These are phyloP conservation scores for Solenopsis invicta DNA, from an alignment of 1,140 invertebrate species.

Conservation along the genomic window DNA sequence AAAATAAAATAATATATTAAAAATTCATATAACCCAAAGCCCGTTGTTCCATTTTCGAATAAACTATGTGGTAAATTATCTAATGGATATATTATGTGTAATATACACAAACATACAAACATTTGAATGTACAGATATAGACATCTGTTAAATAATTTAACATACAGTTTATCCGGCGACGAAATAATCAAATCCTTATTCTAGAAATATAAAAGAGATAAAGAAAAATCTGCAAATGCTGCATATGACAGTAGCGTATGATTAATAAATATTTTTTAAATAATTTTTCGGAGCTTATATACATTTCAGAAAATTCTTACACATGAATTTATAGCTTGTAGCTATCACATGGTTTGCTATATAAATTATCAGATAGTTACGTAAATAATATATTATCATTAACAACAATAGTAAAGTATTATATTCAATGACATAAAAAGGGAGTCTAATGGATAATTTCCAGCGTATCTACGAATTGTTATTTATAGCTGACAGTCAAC, in stretches of 20 bases:
- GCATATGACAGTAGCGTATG: too few species aligned
- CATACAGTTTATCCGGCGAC: too few species aligned
- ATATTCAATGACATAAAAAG: background rate
- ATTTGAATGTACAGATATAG: too few species aligned
- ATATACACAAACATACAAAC: too few species aligned
- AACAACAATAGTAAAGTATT: constrained; percentile 15
- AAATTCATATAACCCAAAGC: too few species aligned
- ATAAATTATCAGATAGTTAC: background rate
- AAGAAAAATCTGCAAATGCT: background rate
- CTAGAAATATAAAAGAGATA: background rate
- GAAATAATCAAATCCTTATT: too few species aligned
- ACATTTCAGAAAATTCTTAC: background rate
- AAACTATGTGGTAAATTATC: too few species aligned
- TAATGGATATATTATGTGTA: too few species aligned
- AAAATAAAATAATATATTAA: background rate
- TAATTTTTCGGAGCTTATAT: background rate
- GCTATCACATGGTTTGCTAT: background rate
- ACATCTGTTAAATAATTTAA: too few species aligned
- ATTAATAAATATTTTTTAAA: background rate
- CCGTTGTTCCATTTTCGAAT: too few species aligned
- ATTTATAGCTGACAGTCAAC: background rate
- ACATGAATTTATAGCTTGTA: background rate
- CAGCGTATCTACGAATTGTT: background rate
- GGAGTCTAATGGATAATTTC: constrained; percentile 5
- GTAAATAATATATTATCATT: constrained; percentile 17